phyloP scores from a whole-genome alignment of 2,797 vertebrate genomes.

The Typhlichthys subterraneus region DNA sequence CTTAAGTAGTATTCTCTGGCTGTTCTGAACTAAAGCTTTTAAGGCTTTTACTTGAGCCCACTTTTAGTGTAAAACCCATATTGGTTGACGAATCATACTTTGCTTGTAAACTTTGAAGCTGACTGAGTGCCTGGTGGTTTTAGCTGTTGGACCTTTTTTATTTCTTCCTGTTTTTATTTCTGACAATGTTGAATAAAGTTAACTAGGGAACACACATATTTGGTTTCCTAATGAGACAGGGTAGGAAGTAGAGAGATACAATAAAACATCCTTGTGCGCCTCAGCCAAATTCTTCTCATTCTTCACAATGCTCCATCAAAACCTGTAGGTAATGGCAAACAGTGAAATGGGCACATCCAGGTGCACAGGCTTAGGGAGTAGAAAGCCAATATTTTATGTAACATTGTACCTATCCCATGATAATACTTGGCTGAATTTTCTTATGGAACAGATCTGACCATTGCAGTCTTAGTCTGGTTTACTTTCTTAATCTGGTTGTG shows the following conservation, averaged over 20 bases:
- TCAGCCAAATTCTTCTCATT: not conserved
- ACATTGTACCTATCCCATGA: no score
- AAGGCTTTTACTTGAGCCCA: not conserved
- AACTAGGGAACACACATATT: conserved; percentile 2
- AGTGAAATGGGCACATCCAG: not conserved
- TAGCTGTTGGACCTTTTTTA: conserved; percentile 25
- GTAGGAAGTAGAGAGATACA: conserved; percentile 18
- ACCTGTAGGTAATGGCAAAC: not conserved
- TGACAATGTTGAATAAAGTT: conserved; percentile 33
- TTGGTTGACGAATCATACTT: conserved; percentile 1
- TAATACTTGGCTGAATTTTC: no score
- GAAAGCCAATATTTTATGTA: no score
- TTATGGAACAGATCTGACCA: not conserved
- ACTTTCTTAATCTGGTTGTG: conserved; percentile 30
- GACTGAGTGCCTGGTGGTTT: not conserved
- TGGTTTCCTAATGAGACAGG: conserved; percentile 25
- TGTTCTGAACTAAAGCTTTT: not conserved
- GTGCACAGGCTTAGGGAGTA: no score
- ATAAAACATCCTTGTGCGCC: conserved; percentile 1
- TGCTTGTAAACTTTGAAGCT: conserved; percentile 13
- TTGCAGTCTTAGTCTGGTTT: not conserved
- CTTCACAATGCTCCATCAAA: not conserved
- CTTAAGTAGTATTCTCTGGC: no score
- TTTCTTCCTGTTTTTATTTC: conserved; percentile 16
- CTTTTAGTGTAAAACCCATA: not conserved